Evolutionary conservation across 2,797 vertebrate species (phyloP), one percentile per base, ranked within the genome.

Genomic region (Halcyon smyrnensis): DNA sequence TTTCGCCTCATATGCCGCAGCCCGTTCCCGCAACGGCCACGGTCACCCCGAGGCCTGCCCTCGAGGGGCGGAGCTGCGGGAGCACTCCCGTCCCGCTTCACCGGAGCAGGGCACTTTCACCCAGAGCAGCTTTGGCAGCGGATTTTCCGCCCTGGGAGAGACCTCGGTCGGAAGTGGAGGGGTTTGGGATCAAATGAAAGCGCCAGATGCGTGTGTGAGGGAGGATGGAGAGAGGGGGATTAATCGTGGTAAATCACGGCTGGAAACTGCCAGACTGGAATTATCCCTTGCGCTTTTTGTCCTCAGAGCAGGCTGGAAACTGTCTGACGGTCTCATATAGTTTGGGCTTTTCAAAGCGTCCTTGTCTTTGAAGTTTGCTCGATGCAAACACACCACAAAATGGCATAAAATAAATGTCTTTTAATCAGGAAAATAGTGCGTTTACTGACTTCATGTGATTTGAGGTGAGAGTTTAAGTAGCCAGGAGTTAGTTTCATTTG

Each of bases 21-120:
- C 19, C 5, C 8, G 6, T 43, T 57, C n/a, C 16, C 43, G 48
- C 41, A 27, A 48, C 8, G 18, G 43, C 34, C 32, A 4, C 1
- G 2, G 6, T 34, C 1, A 2, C 11, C 20, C 45, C 23, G 2
- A 5, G 3, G 7, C 32, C 63, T 20, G 56, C 15, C 48, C 23
- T 34, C 8, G 11, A 28, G 11, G 24, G 60, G 18, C 9, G 2
- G 7, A 15, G n/a, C 36, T 69, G n/a, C 45, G 23, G 27, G 37
- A 7, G 6, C n/a, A 3, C 27, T 21, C 39, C 56, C 36, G 36
- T 36, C 36, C 36, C 36, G 36, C 36, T 36, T 36, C 36, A 36
- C 36, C 36, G 36, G 36, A 36, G 36, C 36, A 36, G 36, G 36
- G 36, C 36, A 36, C 36, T 36, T 36, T 36, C 3, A 1, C 39